Evolutionary conservation across 2,797 vertebrate genomes (phyloP).

Genomic region (Pteropus rufus): DNA sequence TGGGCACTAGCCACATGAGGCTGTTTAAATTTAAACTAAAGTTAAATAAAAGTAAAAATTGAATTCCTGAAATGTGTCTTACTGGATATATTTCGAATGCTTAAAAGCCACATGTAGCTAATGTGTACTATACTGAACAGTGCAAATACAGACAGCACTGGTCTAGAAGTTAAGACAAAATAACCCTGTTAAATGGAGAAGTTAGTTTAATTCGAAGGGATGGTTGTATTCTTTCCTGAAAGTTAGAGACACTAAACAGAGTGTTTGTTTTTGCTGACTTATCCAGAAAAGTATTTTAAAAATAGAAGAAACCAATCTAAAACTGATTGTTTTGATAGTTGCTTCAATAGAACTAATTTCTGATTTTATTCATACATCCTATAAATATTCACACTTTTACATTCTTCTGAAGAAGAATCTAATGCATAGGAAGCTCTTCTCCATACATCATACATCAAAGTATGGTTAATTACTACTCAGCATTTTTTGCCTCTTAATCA

Average conservation of each 20-base stretch:
- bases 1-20: background rate
- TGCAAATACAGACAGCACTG: background rate
- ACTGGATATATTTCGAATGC: background rate
- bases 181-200: background rate
- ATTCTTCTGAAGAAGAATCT: background rate
- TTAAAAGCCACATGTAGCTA: background rate
- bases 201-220: background rate
- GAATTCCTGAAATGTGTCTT: background rate
- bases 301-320: background rate
- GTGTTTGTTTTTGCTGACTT: background rate
- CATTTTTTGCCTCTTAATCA: background rate
- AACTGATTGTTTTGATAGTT: background rate
- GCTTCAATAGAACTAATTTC: background rate
- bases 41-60: background rate
- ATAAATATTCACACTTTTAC: background rate
- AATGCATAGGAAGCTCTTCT: background rate
- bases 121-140: background rate
- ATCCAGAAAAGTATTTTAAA: background rate
- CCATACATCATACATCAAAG: background rate
- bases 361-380: background rate
- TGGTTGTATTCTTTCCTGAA: background rate
- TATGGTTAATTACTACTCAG: background rate
- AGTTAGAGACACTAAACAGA: background rate
- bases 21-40: constrained; percentile 15
- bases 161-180: background rate